These are phyloP conservation scores for Gryllus longicercus DNA, from an alignment of 2,888 invertebrate genomes.

Conservation along the genomic window DNA sequence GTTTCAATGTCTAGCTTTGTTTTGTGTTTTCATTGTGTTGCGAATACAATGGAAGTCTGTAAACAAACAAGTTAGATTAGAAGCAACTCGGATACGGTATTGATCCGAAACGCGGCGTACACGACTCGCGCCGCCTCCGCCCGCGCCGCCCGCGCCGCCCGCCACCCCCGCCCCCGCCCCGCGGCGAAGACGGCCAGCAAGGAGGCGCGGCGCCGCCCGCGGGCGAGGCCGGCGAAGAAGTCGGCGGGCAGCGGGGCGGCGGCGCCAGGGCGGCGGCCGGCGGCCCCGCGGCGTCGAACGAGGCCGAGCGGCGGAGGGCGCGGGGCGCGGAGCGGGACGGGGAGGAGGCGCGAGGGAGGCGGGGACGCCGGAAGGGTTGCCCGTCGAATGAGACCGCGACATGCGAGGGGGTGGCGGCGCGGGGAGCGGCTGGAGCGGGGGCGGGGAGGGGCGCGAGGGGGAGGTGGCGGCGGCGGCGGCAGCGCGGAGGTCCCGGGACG, in stretches of 20 bases:
- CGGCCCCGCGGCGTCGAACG: neutral
- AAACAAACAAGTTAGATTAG: constrained; percentile 37
- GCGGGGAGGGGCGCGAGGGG: neutral
- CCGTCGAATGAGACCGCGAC: neutral
- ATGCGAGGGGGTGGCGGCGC: neutral
- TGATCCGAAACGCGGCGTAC: constrained; percentile 24
- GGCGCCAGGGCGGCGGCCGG: neutral
- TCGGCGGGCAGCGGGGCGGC: neutral
- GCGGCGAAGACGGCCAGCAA: neutral
- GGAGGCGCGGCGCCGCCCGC: neutral
- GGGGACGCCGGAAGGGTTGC: constrained; percentile 1
- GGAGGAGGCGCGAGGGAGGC: neutral
- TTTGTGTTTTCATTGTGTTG: constrained; percentile 33
- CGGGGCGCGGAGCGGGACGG: neutral
- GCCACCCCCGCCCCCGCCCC: too few relatives aligned
- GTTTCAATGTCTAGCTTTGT: constrained; percentile 34
- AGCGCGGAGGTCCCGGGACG: neutral
- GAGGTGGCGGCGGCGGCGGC: neutral
- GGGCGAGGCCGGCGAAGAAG: neutral
- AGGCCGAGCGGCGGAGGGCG: neutral
- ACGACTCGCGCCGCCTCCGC: neutral
- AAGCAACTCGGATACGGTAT: constrained; percentile 33
- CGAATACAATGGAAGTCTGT: constrained; percentile 27
- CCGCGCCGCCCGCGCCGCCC: too few relatives aligned
- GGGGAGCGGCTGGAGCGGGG: neutral